A percentile compares a stretch with the other conserved stretches of the same genome.
phyloP scores from a whole-genome alignment of 1,140 invertebrate genomes.

The Ips typographus region DNA sequence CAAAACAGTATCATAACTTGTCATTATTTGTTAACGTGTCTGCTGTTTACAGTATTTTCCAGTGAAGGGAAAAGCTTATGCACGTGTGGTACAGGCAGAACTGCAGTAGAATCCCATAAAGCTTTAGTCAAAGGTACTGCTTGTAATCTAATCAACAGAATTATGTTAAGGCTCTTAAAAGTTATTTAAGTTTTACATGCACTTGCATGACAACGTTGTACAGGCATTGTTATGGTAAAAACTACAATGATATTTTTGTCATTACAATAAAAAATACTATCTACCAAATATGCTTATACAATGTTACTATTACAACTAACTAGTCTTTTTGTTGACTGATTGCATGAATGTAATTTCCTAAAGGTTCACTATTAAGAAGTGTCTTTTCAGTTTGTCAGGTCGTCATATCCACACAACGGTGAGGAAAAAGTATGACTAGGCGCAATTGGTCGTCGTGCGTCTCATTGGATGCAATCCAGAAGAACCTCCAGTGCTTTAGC shows the following conservation, averaged over 20 bases:
- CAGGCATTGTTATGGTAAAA: too few species aligned
- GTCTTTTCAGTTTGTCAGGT: conserved; percentile 47
- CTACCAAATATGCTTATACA: too few species aligned
- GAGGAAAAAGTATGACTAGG: conserved; percentile 52
- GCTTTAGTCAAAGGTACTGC: neutral
- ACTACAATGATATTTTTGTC: too few species aligned
- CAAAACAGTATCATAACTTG: too few species aligned
- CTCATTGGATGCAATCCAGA: conserved; percentile 47
- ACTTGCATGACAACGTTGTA: too few species aligned
- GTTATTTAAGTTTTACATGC: too few species aligned
- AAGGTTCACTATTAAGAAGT: too few species aligned
- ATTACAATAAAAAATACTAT: neutral
- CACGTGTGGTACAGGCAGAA: neutral
- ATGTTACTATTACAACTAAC: neutral
- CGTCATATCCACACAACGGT: conserved; percentile 46
- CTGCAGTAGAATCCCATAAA: neutral
- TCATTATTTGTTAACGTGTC: neutral
- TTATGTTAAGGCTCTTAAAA: too few species aligned
- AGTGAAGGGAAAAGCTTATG: conserved; percentile 8
- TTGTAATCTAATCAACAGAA: neutral
- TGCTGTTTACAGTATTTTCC: conserved; percentile 12
- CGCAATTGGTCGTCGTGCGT: conserved; percentile 44
- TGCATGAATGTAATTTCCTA: neutral
- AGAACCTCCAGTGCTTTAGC: conserved; percentile 33
- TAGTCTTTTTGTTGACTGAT: too few species aligned